Conservation (phyloP, 2,113 vertebrate genomes). For the Paramormyrops kingsleyae region DNA sequence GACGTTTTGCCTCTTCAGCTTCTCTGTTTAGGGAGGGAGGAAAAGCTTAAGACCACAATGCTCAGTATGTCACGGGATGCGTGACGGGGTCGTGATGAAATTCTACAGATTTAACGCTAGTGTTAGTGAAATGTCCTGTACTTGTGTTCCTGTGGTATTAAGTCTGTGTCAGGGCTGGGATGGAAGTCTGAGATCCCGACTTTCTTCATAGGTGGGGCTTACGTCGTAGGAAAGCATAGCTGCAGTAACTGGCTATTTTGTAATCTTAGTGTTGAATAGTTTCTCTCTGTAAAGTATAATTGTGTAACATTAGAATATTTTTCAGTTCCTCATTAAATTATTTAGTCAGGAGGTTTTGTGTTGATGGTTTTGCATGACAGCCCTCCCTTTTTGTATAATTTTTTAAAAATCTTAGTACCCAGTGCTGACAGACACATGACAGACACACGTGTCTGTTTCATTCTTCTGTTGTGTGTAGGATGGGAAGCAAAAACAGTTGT, state of each 20-base stretch:
- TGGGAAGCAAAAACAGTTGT: background rate
- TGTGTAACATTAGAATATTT: background rate
- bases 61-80: too few relatives aligned
- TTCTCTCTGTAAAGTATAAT: conserved; percentile 6
- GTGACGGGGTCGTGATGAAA: background rate
- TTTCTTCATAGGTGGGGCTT: background rate
- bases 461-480: background rate
- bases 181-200: background rate
- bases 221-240: background rate
- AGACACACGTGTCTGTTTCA: background rate
- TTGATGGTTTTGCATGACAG: background rate
- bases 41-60: background rate
- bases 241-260: background rate
- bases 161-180: background rate
- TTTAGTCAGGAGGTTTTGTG: background rate
- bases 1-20: background rate
- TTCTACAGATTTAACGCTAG: background rate
- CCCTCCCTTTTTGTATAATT: background rate
- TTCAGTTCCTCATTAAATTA: conserved; percentile 5
- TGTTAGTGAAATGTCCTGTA: conserved; percentile 6
- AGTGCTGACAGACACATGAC: background rate
- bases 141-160: background rate
- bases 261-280: conserved; percentile 9
- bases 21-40: background rate
- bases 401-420: background rate